phyloP scores from a whole-genome alignment of 2,797 vertebrate genomes.

The Mormyrops boulengeri region DNA sequence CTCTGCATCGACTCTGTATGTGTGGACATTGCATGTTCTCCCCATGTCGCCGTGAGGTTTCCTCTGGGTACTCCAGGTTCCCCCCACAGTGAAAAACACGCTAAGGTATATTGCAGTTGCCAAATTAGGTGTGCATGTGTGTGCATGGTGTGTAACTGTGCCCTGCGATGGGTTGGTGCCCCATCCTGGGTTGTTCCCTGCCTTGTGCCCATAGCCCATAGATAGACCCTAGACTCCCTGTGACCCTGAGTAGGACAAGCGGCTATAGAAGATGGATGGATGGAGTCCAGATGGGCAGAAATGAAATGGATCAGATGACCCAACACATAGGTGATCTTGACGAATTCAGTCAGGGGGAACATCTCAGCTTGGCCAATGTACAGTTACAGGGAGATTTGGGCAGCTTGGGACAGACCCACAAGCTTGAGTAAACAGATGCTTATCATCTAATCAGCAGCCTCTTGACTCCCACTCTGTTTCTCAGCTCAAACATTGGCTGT shows the following conservation, averaged over 20 bases:
- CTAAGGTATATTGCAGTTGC: not conserved
- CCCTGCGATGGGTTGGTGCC: not conserved
- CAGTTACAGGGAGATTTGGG: not conserved
- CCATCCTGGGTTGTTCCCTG: not conserved
- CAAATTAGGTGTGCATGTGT: not conserved
- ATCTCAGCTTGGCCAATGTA: not conserved
- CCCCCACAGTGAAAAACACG: not conserved
- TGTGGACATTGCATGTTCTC: not conserved
- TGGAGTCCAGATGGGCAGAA: not conserved
- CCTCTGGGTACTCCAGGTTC: not conserved
- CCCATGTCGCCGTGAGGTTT: not conserved
- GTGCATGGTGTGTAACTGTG: not conserved
- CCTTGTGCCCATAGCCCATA: not conserved
- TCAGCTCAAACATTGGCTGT: not conserved
- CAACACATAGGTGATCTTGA: not conserved
- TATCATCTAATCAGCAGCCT: not conserved
- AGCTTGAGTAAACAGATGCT: not conserved
- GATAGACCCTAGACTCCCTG: not conserved
- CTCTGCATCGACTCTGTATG: not conserved
- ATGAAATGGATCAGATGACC: not conserved
- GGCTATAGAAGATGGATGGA: not conserved
- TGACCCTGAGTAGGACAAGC: not conserved
- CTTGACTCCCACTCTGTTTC: not conserved
- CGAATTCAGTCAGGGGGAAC: not conserved
- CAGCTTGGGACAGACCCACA: not conserved